phyloP scores from a whole-genome alignment of 1,140 invertebrate species.

The Pseudomyrmex sp. region DNA sequence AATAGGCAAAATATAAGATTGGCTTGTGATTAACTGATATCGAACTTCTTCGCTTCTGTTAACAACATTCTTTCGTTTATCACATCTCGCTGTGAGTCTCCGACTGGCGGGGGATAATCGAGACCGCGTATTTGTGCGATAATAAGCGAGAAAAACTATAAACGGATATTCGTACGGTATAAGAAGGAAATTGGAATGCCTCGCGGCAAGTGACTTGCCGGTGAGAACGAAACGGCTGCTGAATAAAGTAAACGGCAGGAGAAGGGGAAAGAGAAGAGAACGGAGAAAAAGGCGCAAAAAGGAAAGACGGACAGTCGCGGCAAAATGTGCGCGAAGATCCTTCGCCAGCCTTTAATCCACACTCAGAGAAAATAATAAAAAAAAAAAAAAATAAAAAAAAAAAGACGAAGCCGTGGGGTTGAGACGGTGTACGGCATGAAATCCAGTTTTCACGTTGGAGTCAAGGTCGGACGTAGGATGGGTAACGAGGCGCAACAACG shows the following conservation, averaged over 20 bases:
- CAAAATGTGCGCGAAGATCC: conserved; percentile 59
- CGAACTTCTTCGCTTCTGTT: background rate
- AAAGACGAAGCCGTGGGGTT: conserved; percentile 25
- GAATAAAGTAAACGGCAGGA: conserved; percentile 2
- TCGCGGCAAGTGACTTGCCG: conserved; percentile 55
- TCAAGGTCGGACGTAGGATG: conserved; percentile 73
- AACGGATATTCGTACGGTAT: conserved; percentile 51
- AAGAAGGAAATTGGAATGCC: conserved; percentile 77
- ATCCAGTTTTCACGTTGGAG: conserved; percentile 73
- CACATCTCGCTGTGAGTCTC: background rate
- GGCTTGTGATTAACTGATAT: background rate
- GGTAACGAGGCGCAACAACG: conserved; percentile 75
- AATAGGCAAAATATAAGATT: background rate
- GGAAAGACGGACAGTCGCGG: conserved; percentile 53
- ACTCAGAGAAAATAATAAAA: conserved; percentile 33
- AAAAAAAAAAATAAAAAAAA: conserved; percentile 12
- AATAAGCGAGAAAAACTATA: conserved; percentile 55
- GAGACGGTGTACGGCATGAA: conserved; percentile 64
- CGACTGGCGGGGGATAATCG: background rate
- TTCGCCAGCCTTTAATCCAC: conserved; percentile 66
- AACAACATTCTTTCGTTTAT: conserved; percentile 15
- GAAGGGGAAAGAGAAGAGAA: no score
- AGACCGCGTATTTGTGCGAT: conserved; percentile 51
- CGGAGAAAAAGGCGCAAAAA: background rate
- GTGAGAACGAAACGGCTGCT: conserved; percentile 45